A percentile compares a stretch with the other conserved stretches of the same genome.
phyloP scores from a whole-genome alignment of 2,888 invertebrate species.

The Parochlus steinenii region DNA sequence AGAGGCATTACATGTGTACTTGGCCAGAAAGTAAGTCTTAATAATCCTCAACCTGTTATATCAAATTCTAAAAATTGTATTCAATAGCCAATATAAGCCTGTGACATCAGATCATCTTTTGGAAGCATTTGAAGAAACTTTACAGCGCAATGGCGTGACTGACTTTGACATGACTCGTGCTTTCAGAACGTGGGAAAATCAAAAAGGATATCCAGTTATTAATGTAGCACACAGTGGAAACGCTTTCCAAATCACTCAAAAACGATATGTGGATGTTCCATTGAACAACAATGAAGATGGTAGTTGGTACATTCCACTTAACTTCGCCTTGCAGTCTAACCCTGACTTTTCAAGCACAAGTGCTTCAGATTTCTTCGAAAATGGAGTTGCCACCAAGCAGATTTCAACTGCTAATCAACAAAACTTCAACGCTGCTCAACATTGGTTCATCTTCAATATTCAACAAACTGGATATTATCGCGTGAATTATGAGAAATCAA shows the following conservation, averaged over 20 bases:
- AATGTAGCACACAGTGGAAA: slow-evolving; percentile 30
- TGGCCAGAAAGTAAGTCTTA: slow-evolving; percentile 4
- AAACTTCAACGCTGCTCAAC: too few species aligned
- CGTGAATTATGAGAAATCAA: slow-evolving; percentile 10
- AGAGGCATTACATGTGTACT: not conserved
- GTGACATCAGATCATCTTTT: slow-evolving; percentile 6
- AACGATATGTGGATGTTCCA: slow-evolving; percentile 3
- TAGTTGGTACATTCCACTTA: slow-evolving; percentile 10
- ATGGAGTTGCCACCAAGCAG: not conserved
- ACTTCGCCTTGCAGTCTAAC: slow-evolving; percentile 1
- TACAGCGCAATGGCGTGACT: not conserved
- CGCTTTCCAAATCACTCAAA: not conserved
- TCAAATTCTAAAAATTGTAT: too few species aligned
- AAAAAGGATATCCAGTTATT: slow-evolving; percentile 59
- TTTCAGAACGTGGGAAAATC: slow-evolving; percentile 40
- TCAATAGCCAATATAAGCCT: slow-evolving; percentile 1
- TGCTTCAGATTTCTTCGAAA: not conserved
- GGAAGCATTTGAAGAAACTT: not conserved
- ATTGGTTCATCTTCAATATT: slow-evolving; percentile 13
- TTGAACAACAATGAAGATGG: not conserved
- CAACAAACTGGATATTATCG: slow-evolving; percentile 13
- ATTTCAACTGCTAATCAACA: not conserved
- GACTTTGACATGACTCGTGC: not conserved
- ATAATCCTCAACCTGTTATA: too few species aligned
- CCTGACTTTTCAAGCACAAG: slow-evolving; percentile 6